Evolutionary conservation across 2,888 invertebrate genomes (phyloP).

Genomic region (Aporophyla nigra): DNA sequence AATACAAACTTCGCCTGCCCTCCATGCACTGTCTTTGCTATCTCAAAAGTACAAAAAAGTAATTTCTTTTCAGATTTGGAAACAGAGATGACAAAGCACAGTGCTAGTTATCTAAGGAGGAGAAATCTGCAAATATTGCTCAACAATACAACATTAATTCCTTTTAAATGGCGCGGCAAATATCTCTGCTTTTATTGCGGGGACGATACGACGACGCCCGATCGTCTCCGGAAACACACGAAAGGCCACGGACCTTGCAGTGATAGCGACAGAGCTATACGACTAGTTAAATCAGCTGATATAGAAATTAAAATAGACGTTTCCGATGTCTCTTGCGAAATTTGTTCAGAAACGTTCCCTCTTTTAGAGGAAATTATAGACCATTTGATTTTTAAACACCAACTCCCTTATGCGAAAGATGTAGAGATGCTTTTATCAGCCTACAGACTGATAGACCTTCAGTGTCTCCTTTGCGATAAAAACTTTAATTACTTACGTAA

Average conservation of each 20-base stretch:
- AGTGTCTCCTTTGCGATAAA: constrained; percentile 79
- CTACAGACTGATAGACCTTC: constrained; percentile 79
- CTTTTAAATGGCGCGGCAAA: constrained; percentile 86
- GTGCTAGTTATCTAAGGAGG: constrained; percentile 69
- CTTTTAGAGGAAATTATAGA: constrained; percentile 62
- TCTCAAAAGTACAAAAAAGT: constrained; percentile 79
- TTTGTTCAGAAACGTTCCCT: constrained; percentile 72
- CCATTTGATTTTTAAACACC: constrained; percentile 78
- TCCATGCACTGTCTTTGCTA: constrained; percentile 50
- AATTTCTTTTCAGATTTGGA: constrained; percentile 86
- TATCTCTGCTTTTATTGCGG: constrained; percentile 86
- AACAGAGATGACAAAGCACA: constrained; percentile 73
- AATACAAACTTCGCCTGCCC: constrained; percentile 1
- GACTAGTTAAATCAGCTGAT: constrained; percentile 77
- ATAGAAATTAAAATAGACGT: constrained; percentile 84
- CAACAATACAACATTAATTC: constrained; percentile 85
- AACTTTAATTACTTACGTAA: constrained; percentile 75
- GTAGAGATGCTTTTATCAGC: constrained; percentile 73
- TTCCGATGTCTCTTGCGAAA: constrained; percentile 78
- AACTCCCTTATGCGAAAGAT: constrained; percentile 74
- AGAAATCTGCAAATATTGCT: constrained; percentile 82
- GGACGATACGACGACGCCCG: constrained; percentile 72
- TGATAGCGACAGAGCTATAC: constrained; percentile 77
- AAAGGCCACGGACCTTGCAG: constrained; percentile 77
- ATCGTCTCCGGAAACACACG: constrained; percentile 78